A percentile compares a stretch with the other conserved stretches of the same genome.
Conservation (phyloP, 2,113 vertebrate genomes). For the Carollia perspicillata region DNA sequence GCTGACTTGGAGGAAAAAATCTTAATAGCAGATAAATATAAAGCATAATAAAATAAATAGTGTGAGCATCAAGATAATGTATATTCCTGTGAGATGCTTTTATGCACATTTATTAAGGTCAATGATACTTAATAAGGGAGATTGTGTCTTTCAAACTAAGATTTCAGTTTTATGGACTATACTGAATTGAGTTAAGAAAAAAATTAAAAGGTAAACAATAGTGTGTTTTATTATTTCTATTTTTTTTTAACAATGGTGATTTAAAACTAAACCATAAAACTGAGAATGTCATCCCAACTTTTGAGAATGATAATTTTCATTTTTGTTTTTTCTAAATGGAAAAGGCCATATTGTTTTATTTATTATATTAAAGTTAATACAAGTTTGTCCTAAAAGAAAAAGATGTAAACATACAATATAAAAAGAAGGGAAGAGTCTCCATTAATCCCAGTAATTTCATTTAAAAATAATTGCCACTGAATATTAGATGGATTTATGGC, state of each 20-base stretch:
- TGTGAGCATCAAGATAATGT: background rate
- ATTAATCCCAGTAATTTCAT: background rate
- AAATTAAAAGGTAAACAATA: background rate
- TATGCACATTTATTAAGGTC: background rate
- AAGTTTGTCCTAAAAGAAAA: slow-evolving; percentile 3
- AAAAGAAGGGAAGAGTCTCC: background rate
- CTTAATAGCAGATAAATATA: slow-evolving; percentile 7
- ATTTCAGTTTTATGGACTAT: slow-evolving; percentile 13
- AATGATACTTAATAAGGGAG: background rate
- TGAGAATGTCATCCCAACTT: background rate
- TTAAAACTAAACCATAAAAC: background rate
- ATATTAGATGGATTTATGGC: background rate
- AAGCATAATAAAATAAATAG: slow-evolving; percentile 16
- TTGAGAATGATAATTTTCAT: background rate
- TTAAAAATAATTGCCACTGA: slow-evolving; percentile 7
- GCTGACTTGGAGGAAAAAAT: slow-evolving; percentile 32
- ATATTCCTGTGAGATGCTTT: background rate
- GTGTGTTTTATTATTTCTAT: background rate
- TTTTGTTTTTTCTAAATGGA: background rate
- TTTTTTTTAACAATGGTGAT: too few species aligned
- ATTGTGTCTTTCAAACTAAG: slow-evolving; percentile 1
- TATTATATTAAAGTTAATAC: background rate
- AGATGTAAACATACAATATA: background rate
- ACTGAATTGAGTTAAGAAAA: background rate
- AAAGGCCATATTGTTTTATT: background rate